Percentiles rank a stretch among this genome's conserved stretches.
Conservation (phyloP, 2,797 vertebrate species). For the Crax fasciolata region DNA sequence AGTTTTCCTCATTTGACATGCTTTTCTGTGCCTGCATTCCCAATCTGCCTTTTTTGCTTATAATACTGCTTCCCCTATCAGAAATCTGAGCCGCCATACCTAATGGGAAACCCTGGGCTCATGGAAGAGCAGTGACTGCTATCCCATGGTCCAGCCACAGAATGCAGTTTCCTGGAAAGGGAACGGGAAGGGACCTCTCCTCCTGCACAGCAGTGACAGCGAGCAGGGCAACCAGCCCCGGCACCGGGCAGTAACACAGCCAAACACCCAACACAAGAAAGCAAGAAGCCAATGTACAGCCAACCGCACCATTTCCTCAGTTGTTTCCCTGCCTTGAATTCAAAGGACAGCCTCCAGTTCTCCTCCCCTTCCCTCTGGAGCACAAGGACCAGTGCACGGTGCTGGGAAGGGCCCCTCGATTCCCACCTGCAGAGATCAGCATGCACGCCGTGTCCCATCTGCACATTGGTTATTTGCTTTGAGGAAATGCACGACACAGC, state of each 20-base stretch:
- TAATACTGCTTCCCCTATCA: conserved; percentile 21
- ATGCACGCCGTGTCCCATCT: neutral
- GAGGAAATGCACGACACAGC: neutral
- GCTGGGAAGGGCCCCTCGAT: neutral
- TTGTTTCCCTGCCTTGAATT: neutral
- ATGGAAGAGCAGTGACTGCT: fast-evolving
- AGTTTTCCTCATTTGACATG: conserved; percentile 69
- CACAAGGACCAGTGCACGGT: neutral
- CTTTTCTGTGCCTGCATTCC: conserved; percentile 56
- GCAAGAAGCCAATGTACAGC: neutral
- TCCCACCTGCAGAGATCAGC: neutral
- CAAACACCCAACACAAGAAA: fast-evolving
- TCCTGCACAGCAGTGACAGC: fast-evolving
- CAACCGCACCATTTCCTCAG: fast-evolving
- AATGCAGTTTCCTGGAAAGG: neutral
- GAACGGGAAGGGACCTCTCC: neutral
- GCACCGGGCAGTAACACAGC: neutral
- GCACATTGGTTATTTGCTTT: neutral
- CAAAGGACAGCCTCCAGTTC: neutral
- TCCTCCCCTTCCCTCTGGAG: neutral
- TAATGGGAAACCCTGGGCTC: neutral
- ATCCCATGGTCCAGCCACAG: neutral
- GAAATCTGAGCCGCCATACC: neutral
- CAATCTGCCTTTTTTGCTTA: conserved; percentile 55
- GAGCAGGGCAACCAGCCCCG: neutral